Conservation (phyloP, 1,140 invertebrate genomes). For the Brachionus plicatilis region DNA sequence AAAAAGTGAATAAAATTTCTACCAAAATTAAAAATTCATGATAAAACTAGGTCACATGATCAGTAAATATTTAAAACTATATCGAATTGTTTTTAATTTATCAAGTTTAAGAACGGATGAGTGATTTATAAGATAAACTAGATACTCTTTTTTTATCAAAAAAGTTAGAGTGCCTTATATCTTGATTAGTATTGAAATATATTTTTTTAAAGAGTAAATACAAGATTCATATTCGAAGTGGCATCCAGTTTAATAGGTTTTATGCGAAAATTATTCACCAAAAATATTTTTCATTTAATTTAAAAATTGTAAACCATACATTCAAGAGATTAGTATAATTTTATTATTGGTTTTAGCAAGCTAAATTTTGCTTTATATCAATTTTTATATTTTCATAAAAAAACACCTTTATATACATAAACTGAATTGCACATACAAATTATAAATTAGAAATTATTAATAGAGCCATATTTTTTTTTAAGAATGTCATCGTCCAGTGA, state of each 20-base stretch:
- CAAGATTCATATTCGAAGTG: background rate
- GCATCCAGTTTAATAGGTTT: background rate
- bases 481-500: constrained; percentile 6
- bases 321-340: constrained; percentile 23
- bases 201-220: background rate
- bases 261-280: background rate
- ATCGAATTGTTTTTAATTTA: background rate
- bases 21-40: background rate
- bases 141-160: background rate
- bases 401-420: background rate
- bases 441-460: background rate
- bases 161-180: background rate
- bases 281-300: background rate
- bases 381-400: background rate
- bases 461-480: background rate
- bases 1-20: background rate
- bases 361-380: background rate
- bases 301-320: constrained; percentile 5
- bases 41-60: background rate
- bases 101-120: background rate
- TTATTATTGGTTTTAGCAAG: constrained; percentile 3
- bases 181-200: background rate
- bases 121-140: background rate
- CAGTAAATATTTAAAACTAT: background rate
- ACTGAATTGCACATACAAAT: background rate